These are phyloP conservation scores for Dastarcus helophoroides DNA, from an alignment of 2,888 invertebrate species.

Conservation along the genomic window DNA sequence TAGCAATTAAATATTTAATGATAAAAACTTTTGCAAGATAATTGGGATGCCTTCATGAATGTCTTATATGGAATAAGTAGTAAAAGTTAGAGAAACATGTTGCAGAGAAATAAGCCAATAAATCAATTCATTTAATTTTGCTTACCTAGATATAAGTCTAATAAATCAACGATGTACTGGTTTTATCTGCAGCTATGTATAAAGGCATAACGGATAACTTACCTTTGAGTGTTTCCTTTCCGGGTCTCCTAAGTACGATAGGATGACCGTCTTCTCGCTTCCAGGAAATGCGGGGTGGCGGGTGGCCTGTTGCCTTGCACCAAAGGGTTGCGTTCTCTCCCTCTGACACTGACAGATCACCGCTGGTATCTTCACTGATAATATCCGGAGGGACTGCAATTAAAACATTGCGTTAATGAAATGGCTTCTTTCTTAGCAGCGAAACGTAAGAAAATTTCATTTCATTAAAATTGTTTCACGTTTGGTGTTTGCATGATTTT, in stretches of 20 bases:
- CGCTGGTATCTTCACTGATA: conserved; percentile 63
- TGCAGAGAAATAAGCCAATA: no score
- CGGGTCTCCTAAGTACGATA: conserved; percentile 36
- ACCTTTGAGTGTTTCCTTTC: conserved; percentile 39
- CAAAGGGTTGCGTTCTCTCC: conserved; percentile 63
- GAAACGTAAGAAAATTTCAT: no score
- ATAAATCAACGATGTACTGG: no score
- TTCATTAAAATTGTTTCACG: no score
- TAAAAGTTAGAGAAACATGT: no score
- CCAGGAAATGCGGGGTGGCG: conserved; percentile 53
- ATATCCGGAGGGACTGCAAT: conserved; percentile 70
- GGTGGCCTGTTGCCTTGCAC: conserved; percentile 63
- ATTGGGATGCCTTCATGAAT: neutral
- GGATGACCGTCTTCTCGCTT: conserved; percentile 46
- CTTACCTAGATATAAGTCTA: no score
- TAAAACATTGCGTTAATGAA: no score
- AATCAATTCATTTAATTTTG: no score
- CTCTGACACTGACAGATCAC: conserved; percentile 61
- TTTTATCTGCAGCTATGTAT: no score
- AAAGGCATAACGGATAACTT: no score
- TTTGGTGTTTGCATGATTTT: no score
- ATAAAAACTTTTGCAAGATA: neutral
- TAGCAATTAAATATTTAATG: neutral
- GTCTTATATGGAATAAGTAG: conserved; percentile 1
- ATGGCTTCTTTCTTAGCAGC: no score